Conservation (phyloP, 2,797 vertebrate genomes). For the Galago senegalensis region DNA sequence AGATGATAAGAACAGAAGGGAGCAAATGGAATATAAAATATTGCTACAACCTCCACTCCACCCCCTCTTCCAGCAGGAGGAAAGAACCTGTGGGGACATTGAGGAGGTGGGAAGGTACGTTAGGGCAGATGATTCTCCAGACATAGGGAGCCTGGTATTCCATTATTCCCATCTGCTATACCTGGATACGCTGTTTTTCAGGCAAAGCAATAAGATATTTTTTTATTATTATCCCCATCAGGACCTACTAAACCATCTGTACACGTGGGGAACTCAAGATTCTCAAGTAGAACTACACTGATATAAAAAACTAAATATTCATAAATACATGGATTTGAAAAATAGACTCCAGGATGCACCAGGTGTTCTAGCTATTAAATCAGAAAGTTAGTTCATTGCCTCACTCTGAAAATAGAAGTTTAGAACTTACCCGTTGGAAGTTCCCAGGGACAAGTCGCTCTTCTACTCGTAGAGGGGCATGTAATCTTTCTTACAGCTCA, state of each 20-base stretch:
- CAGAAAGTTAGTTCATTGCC: slow-evolving; percentile 12
- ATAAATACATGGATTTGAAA: slow-evolving; percentile 54
- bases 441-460: not conserved
- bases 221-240: not conserved
- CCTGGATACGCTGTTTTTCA: slow-evolving; percentile 21
- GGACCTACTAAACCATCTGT: slow-evolving; percentile 60
- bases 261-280: not conserved
- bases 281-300: slow-evolving; percentile 37
- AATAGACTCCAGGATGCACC: not conserved
- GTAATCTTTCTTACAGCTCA: not conserved
- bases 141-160: not conserved
- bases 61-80: slow-evolving; percentile 37
- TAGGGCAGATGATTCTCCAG: slow-evolving; percentile 50
- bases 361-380: slow-evolving; percentile 18
- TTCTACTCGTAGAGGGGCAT: not conserved
- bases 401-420: slow-evolving; percentile 25
- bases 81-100: not conserved
- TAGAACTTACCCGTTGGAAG: not conserved
- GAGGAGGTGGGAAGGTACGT: slow-evolving; percentile 60
- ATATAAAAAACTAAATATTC: slow-evolving; percentile 60
- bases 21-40: slow-evolving; percentile 65
- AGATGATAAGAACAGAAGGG: slow-evolving; percentile 69
- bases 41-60: not conserved
- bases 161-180: slow-evolving; percentile 18
- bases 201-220: slow-evolving; percentile 7